Evolutionary conservation across 2,113 vertebrate genomes (phyloP).

Genomic region (Microcebus murinus): DNA sequence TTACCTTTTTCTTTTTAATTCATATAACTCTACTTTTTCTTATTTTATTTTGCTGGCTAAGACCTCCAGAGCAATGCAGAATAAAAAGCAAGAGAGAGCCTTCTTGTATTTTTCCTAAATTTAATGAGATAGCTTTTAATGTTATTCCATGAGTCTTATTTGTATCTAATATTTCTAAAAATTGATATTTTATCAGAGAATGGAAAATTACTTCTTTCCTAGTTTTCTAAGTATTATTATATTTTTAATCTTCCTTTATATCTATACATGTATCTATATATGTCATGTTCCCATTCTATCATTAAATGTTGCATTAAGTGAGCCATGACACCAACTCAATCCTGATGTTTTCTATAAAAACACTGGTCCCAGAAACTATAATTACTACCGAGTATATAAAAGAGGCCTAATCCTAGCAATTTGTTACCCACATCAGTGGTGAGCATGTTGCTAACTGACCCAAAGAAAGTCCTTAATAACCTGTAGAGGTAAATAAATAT

Average conservation of each 20-base stretch:
- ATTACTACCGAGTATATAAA: not conserved
- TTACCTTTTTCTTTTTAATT: not conserved
- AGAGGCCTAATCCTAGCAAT: not conserved
- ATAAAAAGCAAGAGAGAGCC: not conserved
- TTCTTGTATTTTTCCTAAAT: not conserved
- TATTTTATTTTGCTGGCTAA: not conserved
- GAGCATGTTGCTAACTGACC: not conserved
- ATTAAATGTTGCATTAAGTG: not conserved
- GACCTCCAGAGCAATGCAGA: not conserved
- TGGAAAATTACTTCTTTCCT: not conserved
- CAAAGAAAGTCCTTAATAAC: not conserved
- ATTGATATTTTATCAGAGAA: not conserved
- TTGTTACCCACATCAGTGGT: not conserved
- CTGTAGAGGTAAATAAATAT: not conserved
- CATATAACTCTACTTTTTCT: not conserved
- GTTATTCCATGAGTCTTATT: not conserved
- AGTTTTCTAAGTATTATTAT: not conserved
- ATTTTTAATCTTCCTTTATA: not conserved
- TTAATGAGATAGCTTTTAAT: not conserved
- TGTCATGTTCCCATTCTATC: not conserved
- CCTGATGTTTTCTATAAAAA: not conserved
- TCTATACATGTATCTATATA: not conserved
- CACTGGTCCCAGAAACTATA: not conserved
- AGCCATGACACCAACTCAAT: not conserved
- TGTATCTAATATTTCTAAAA: not conserved